phyloP scores from a whole-genome alignment of 2,113 vertebrate species.

The Anarhynchus alexandrinus region DNA sequence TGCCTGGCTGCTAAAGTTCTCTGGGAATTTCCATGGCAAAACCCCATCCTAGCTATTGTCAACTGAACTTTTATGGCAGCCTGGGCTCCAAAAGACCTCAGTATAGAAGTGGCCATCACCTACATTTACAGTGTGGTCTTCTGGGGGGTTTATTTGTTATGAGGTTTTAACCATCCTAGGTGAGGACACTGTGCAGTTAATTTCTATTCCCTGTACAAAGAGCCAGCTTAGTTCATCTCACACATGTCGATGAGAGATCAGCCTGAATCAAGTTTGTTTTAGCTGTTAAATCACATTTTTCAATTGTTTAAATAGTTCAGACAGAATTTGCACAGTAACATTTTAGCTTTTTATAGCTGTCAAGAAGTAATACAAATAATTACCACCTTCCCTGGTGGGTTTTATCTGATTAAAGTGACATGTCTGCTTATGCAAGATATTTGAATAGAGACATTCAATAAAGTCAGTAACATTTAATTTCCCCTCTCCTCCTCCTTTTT shows the following conservation, averaged over 20 bases:
- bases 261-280: constrained; percentile 55
- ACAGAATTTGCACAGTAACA: constrained; percentile 60
- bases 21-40: not conserved
- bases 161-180: not conserved
- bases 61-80: not conserved
- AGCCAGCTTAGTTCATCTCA: not conserved
- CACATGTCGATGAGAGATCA: not conserved
- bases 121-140: not conserved
- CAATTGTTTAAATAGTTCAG: constrained; percentile 62
- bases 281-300: constrained; percentile 62
- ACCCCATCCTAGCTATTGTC: not conserved
- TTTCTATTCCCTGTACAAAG: not conserved
- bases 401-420: constrained; percentile 66
- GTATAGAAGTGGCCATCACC: not conserved
- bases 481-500: not conserved
- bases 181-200: not conserved
- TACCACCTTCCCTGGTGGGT: constrained; percentile 43
- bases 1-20: not conserved
- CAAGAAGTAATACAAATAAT: constrained; percentile 65
- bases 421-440: constrained; percentile 57
- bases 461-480: constrained; percentile 45
- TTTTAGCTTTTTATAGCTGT: constrained; percentile 60
- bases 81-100: not conserved
- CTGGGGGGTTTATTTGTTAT: not conserved
- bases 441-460: constrained; percentile 58